phyloP scores from a whole-genome alignment of 2,113 vertebrate species.

The Vidua macroura region DNA sequence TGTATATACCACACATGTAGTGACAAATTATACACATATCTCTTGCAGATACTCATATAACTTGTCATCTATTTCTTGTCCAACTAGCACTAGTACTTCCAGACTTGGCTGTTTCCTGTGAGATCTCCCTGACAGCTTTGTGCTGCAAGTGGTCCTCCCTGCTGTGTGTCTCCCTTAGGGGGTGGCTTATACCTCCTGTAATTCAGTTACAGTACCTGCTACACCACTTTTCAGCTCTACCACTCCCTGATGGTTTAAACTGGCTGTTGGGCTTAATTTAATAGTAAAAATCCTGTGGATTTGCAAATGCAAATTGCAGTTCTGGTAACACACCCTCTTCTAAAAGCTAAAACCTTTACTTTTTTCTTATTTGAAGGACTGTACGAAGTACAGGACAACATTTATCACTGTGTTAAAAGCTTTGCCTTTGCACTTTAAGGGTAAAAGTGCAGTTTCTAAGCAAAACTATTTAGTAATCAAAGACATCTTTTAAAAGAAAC shows the following conservation, averaged over 20 bases:
- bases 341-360: background rate
- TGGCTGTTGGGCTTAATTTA: background rate
- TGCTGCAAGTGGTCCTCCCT: background rate
- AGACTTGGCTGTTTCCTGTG: background rate
- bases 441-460: background rate
- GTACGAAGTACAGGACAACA: background rate
- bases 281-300: background rate
- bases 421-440: background rate
- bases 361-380: background rate
- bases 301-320: background rate
- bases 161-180: background rate
- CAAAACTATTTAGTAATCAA: slow-evolving; percentile 25
- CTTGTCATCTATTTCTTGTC: slow-evolving; percentile 16
- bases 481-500: slow-evolving; percentile 11
- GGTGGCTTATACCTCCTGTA: background rate
- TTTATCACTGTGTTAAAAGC: background rate
- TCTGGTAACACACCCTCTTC: background rate
- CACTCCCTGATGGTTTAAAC: background rate
- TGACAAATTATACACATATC: background rate
- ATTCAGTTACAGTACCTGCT: background rate
- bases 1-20: background rate
- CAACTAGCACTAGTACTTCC: background rate
- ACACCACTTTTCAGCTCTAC: background rate
- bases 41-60: background rate
- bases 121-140: background rate